Evolutionary conservation across 37 sponge, comb jelly and placozoan species (phyloP).

Genomic region (Aphrocallistes beatrix): DNA sequence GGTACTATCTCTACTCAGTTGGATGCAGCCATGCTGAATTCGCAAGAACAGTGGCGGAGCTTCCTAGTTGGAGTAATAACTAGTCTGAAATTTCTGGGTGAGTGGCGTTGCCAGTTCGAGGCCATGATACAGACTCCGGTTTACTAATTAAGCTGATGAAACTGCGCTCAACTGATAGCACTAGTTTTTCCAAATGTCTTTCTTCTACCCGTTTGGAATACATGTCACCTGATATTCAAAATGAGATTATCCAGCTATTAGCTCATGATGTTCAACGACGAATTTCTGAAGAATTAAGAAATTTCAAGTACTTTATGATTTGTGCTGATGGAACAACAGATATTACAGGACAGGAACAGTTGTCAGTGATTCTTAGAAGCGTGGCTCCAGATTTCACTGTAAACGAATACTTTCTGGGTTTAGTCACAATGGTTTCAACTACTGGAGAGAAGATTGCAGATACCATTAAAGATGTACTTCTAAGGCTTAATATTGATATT

Average conservation of each 20-base stretch:
- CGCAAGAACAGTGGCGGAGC: conserved; percentile 19
- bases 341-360: conserved; percentile 12
- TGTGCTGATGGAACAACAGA: neutral
- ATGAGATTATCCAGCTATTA: conserved; percentile 14
- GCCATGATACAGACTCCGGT: neutral
- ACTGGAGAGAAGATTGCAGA: conserved; percentile 8
- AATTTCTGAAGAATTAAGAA: conserved; percentile 8
- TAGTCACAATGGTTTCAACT: neutral
- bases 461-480: neutral
- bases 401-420: conserved; percentile 14
- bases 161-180: neutral
- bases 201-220: conserved; percentile 1
- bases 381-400: neutral
- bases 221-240: conserved; percentile 16
- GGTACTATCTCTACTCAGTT: neutral
- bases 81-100: too few relatives aligned
- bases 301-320: neutral
- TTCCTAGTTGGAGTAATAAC: too few relatives aligned
- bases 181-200: neutral
- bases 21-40: conserved; percentile 14
- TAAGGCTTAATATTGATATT: neutral
- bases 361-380: conserved; percentile 13
- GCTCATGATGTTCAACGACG: conserved; percentile 13
- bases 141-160: neutral
- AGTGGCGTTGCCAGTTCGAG: neutral